Evolutionary conservation across 2,888 invertebrate genomes (phyloP).

Genomic region (Phasia obesa): DNA sequence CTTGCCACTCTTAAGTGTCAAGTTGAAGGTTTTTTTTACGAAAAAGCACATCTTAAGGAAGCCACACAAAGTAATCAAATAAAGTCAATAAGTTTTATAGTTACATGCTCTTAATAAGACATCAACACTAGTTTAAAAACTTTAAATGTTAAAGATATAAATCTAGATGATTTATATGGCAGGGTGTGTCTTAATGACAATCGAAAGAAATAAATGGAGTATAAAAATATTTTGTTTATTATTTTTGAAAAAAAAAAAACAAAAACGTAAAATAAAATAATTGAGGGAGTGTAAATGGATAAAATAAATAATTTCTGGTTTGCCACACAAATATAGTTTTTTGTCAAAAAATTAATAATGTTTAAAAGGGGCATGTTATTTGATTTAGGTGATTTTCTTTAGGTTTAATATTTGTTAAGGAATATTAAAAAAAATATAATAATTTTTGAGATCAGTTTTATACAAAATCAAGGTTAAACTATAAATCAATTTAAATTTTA

Average conservation of each 20-base stretch:
- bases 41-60: constrained; percentile 20
- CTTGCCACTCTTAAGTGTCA: constrained; percentile 65
- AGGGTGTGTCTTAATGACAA: constrained; percentile 55
- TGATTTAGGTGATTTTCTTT: background rate
- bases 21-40: constrained; percentile 67
- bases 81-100: constrained; percentile 27
- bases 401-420: background rate
- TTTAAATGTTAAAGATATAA: constrained; percentile 28
- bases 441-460: background rate
- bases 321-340: background rate
- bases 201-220: background rate
- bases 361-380: background rate
- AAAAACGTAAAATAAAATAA: no score
- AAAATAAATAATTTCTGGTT: constrained; percentile 22
- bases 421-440: constrained; percentile 23
- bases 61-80: background rate
- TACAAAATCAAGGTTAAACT: constrained; percentile 46
- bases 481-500: constrained; percentile 30
- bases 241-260: background rate
- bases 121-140: constrained; percentile 28
- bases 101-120: constrained; percentile 28
- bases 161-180: constrained; percentile 49
- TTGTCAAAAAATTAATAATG: background rate
- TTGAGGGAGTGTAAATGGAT: constrained; percentile 52
- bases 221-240: background rate